Evolutionary conservation across 2,797 vertebrate species (phyloP).

Genomic region (Arremon aurantiirostris): DNA sequence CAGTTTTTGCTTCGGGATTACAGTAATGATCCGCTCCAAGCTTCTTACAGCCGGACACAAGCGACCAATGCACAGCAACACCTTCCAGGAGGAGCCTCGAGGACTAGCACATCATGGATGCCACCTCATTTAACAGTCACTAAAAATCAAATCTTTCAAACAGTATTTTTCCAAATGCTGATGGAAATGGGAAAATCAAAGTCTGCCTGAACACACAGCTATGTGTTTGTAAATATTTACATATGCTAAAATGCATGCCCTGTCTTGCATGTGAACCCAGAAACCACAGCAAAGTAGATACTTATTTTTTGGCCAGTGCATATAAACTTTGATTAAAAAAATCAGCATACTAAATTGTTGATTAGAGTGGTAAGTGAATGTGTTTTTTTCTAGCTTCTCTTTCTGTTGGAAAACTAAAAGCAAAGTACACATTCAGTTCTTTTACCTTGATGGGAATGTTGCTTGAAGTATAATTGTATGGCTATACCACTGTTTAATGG

Average conservation of each 20-base stretch:
- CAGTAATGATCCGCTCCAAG: not conserved
- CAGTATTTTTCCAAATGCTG: not conserved
- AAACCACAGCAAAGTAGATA: slow-evolving; percentile 4
- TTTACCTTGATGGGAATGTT: not conserved
- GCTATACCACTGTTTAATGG: not conserved
- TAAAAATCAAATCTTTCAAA: not conserved
- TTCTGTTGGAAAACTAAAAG: not conserved
- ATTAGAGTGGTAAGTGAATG: not conserved
- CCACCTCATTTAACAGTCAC: not conserved
- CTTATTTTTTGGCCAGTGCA: not conserved
- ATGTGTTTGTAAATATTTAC: not conserved
- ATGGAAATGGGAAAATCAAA: not conserved
- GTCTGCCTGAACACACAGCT: not conserved
- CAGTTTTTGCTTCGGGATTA: not conserved
- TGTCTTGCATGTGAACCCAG: not conserved
- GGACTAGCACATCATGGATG: not conserved
- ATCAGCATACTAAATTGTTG: not conserved
- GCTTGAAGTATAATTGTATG: not conserved
- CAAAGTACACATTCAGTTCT: not conserved
- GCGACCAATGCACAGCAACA: accelerated
- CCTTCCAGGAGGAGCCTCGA: not conserved
- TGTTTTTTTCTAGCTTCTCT: not conserved
- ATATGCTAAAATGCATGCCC: not conserved
- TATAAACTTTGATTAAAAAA: not conserved
- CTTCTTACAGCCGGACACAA: not conserved